Percentiles rank a stretch among this genome's conserved stretches.
Evolutionary conservation across 2,888 invertebrate genomes (phyloP).

Genomic region (Megamerina dolium): DNA sequence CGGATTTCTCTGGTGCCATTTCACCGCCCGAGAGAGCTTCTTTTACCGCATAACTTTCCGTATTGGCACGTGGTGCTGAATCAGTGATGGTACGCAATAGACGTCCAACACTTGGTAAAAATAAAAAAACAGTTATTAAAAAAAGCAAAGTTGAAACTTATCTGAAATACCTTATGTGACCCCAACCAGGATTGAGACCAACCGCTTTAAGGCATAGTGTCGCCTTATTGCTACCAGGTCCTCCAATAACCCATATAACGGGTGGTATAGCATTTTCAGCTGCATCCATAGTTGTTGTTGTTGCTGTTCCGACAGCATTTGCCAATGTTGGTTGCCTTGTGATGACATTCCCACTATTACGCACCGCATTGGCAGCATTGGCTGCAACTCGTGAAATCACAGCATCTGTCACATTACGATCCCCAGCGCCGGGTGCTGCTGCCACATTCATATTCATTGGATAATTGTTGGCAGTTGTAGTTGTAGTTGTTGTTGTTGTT

Average conservation of each 20-base stretch:
- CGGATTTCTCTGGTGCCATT: constrained; percentile 71
- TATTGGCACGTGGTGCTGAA: constrained; percentile 56
- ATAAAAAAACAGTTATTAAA: constrained; percentile 4
- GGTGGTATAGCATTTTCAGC: constrained; percentile 39
- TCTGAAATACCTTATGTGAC: constrained; percentile 58
- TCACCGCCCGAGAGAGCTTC: constrained; percentile 73
- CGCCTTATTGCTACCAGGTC: constrained; percentile 88
- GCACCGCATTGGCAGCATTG: constrained; percentile 25
- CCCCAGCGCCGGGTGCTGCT: too few species aligned
- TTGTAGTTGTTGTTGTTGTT: constrained; percentile 19
- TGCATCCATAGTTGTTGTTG: constrained; percentile 24
- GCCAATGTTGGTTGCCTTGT: constrained; percentile 32
- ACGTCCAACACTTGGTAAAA: constrained; percentile 61
- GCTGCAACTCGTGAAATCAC: constrained; percentile 24
- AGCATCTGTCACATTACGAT: constrained; percentile 27
- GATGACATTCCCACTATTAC: constrained; percentile 22
- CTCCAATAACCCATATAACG: constrained; percentile 66
- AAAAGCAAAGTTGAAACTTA: background rate
- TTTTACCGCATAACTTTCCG: constrained; percentile 62
- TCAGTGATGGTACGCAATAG: constrained; percentile 69
- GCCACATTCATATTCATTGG: constrained; percentile 17
- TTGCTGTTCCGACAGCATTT: constrained; percentile 18
- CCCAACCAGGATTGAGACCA: constrained; percentile 65
- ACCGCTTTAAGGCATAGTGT: constrained; percentile 69
- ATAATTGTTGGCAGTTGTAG: constrained; percentile 12